Evolutionary conservation across 2,888 invertebrate species (phyloP).

Genomic region (Acrobasis suavella): DNA sequence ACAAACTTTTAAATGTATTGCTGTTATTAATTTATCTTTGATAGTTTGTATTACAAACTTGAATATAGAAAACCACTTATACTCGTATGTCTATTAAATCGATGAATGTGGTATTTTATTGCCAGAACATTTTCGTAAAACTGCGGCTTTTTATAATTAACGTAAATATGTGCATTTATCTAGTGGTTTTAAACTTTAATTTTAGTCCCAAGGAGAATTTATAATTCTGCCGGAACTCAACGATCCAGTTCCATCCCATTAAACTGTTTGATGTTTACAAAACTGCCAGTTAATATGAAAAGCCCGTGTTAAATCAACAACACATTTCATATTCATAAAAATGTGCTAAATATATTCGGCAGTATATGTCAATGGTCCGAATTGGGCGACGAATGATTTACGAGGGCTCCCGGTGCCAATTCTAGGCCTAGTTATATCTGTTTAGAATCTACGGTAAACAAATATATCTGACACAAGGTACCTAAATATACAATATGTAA

Average conservation of each 20-base stretch:
- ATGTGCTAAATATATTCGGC: slow-evolving; percentile 15
- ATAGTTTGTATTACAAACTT: too few species aligned
- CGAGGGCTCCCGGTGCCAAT: slow-evolving; percentile 26
- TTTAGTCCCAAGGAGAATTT: neutral
- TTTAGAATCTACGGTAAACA: slow-evolving; percentile 17
- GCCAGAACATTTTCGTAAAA: too few species aligned
- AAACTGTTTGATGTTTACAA: slow-evolving; percentile 12
- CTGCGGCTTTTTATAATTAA: too few species aligned
- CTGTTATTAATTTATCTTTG: too few species aligned
- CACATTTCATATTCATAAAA: slow-evolving; percentile 21
- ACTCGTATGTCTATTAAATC: too few species aligned
- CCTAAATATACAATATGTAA: neutral
- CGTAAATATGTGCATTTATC: too few species aligned
- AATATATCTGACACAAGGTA: neutral
- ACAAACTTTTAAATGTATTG: too few species aligned
- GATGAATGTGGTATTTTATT: too few species aligned
- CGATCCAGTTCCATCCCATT: slow-evolving; percentile 7
- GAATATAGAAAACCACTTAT: too few species aligned
- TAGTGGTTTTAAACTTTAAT: neutral
- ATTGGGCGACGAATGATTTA: slow-evolving; percentile 31
- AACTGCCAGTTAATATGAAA: slow-evolving; percentile 14
- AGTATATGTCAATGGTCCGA: slow-evolving; percentile 23
- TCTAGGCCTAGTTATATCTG: slow-evolving; percentile 23
- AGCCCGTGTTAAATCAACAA: slow-evolving; percentile 17
- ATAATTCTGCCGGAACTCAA: neutral